phyloP scores from a whole-genome alignment of 2,888 invertebrate genomes.

The Oxyteleia sp. region DNA sequence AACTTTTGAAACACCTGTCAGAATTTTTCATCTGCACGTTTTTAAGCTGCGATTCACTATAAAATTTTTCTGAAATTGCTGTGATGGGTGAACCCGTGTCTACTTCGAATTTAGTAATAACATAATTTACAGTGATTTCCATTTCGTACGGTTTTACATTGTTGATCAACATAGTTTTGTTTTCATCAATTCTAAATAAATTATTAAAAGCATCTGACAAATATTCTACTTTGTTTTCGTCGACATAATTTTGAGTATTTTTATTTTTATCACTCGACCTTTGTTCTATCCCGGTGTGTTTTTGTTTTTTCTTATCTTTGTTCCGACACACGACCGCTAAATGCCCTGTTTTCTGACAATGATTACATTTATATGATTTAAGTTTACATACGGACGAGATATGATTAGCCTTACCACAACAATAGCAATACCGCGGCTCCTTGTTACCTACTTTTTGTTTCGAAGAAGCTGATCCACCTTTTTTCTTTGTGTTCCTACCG shows the following conservation, averaged over 20 bases:
- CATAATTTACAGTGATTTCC: slow-evolving; percentile 17
- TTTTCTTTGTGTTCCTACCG: too few species aligned
- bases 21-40: neutral
- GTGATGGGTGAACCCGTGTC: slow-evolving; percentile 64
- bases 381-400: too few species aligned
- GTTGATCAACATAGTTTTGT: too few species aligned
- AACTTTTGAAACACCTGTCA: slow-evolving; percentile 49
- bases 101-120: slow-evolving; percentile 42
- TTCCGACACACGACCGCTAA: slow-evolving; percentile 9
- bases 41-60: slow-evolving; percentile 16
- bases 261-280: neutral
- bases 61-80: slow-evolving; percentile 45
- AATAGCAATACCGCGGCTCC: too few species aligned
- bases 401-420: too few species aligned
- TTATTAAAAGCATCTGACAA: slow-evolving; percentile 20
- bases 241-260: slow-evolving; percentile 11
- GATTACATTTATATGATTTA: slow-evolving; percentile 28
- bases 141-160: too few species aligned
- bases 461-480: too few species aligned
- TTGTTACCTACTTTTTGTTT: too few species aligned
- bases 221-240: neutral
- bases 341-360: slow-evolving; percentile 20
- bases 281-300: too few species aligned
- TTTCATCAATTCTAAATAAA: slow-evolving; percentile 32
- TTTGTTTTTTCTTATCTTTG: neutral